phyloP scores from a whole-genome alignment of 2,113 vertebrate species.

The Nesospiza acunhae region DNA sequence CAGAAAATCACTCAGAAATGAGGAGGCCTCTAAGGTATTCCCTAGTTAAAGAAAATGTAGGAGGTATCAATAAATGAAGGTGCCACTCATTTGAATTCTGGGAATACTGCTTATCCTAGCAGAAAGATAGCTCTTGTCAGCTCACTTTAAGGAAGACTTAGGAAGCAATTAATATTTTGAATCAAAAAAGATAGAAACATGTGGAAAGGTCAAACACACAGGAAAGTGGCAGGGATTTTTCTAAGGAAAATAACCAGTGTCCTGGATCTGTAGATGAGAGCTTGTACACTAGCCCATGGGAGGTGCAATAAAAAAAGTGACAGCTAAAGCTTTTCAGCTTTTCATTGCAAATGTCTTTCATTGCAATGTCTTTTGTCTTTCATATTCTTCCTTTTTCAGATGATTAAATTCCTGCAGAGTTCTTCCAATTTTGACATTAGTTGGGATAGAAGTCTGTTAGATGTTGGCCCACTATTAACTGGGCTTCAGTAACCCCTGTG shows the following conservation, averaged over 20 bases:
- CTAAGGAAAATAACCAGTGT: background rate
- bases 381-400: background rate
- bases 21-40: background rate
- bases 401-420: background rate
- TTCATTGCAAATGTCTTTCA: background rate
- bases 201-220: background rate
- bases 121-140: background rate
- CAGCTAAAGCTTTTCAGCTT: background rate
- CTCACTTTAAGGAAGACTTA: background rate
- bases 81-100: background rate
- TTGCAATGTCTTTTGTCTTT: background rate
- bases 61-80: background rate
- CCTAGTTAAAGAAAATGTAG: background rate
- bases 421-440: background rate
- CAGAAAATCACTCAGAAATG: background rate
- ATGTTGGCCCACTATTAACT: background rate
- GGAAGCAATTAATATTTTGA: background rate
- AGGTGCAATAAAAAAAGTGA: background rate
- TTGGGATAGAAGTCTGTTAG: background rate
- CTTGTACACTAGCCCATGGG: background rate
- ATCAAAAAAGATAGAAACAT: background rate
- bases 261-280: background rate
- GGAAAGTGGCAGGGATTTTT: background rate
- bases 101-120: background rate
- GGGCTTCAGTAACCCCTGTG: background rate